phyloP scores from a whole-genome alignment of 2,888 invertebrate species.

The Amiota communis region DNA sequence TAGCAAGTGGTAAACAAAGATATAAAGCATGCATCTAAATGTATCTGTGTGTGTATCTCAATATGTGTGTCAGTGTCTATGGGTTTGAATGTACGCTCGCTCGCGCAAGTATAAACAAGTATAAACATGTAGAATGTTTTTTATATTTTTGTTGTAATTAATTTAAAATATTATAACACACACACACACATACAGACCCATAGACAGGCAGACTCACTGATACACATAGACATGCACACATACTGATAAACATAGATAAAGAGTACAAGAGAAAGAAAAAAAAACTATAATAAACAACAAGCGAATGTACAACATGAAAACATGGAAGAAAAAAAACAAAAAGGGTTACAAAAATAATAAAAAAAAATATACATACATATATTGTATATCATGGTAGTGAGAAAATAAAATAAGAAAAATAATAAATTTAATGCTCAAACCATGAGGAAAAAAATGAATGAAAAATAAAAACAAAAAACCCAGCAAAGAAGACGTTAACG shows the following conservation, averaged over 20 bases:
- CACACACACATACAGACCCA: conserved; percentile 23
- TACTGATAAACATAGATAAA: neutral
- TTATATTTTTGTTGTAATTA: conserved; percentile 67
- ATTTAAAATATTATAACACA: conserved; percentile 69
- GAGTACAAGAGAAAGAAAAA: neutral
- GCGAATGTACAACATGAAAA: conserved; percentile 7
- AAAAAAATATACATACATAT: neutral
- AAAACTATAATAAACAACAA: neutral
- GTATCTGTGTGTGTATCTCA: neutral
- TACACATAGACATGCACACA: conserved; percentile 35
- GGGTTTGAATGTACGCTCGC: conserved; percentile 5
- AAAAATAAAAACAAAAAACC: neutral
- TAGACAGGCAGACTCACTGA: neutral
- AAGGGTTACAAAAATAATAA: conserved; percentile 1
- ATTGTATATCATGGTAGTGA: too few relatives aligned
- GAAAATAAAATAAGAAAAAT: too few relatives aligned
- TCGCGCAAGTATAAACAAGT: conserved; percentile 16
- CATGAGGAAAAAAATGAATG: too few relatives aligned
- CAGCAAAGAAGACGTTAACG: conserved; percentile 37
- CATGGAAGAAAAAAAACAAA: conserved; percentile 16
- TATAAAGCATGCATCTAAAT: conserved; percentile 10
- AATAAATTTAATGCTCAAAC: too few relatives aligned
- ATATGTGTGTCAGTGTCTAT: neutral
- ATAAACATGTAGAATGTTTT: conserved; percentile 31
- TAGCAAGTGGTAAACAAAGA: conserved; percentile 34